phyloP scores from a whole-genome alignment of 2,888 invertebrate genomes.

The Cantharis rustica region DNA sequence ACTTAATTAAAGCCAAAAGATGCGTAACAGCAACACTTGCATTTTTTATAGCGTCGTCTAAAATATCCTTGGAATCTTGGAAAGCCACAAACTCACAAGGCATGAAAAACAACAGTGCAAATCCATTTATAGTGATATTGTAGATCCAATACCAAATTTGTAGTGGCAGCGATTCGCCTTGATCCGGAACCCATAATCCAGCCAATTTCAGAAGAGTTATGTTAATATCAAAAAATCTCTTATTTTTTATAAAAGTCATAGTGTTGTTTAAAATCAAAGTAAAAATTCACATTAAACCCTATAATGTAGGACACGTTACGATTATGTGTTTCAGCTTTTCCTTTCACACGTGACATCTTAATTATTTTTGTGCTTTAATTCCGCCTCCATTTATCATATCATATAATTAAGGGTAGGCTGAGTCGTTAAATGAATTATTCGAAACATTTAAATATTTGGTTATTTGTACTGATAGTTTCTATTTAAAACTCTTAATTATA shows the following conservation, averaged over 20 bases:
- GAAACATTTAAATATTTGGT: neutral
- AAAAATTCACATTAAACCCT: neutral
- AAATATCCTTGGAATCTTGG: constrained; percentile 20
- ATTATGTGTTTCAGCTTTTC: constrained; percentile 8
- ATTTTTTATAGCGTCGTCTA: constrained; percentile 38
- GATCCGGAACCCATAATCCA: constrained; percentile 35
- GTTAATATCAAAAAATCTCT: constrained; percentile 34
- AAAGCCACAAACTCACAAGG: constrained; percentile 34
- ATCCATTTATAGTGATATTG: constrained; percentile 27
- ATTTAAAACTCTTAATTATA: neutral
- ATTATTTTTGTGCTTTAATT: neutral
- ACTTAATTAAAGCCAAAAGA: constrained; percentile 33
- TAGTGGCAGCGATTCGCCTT: neutral
- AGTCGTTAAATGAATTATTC: neutral
- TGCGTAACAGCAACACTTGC: constrained; percentile 38
- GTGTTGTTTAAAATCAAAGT: neutral
- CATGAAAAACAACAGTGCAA: constrained; percentile 34
- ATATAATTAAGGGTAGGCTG: neutral
- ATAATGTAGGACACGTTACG: neutral
- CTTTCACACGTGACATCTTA: constrained; percentile 10
- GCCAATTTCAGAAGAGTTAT: constrained; percentile 34
- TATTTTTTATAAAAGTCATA: neutral
- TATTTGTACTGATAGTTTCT: neutral
- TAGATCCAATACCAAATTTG: constrained; percentile 17
- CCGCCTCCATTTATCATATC: neutral